phyloP scores from a whole-genome alignment of 2,113 vertebrate species.

The Boulengeromyrus knoepffleri region DNA sequence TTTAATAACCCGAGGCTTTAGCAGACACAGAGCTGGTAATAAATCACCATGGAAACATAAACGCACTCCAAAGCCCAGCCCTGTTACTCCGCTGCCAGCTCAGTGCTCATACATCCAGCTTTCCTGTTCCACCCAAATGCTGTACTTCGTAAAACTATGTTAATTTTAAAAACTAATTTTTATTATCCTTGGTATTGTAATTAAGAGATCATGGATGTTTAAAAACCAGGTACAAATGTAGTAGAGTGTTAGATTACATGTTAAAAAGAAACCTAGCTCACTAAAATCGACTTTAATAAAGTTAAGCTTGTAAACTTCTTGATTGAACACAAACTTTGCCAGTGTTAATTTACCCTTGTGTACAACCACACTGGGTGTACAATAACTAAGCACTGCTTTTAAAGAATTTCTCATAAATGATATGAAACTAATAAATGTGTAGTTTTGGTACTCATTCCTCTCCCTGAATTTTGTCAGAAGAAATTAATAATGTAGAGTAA shows the following conservation, averaged over 20 bases:
- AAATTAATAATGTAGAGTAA: not conserved
- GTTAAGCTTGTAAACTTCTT: not conserved
- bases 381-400: not conserved
- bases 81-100: not conserved
- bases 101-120: not conserved
- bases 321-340: not conserved
- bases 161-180: not conserved
- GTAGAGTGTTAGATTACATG: not conserved
- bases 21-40: not conserved
- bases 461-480: not conserved
- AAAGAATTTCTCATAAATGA: not conserved
- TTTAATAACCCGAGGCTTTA: not conserved
- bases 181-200: not conserved
- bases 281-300: not conserved
- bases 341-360: not conserved
- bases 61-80: not conserved
- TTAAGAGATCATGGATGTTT: not conserved
- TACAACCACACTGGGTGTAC: not conserved
- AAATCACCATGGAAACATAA: not conserved
- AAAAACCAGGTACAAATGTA: not conserved
- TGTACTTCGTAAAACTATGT: not conserved
- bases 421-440: not conserved
- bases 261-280: not conserved
- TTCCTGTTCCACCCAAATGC: not conserved
- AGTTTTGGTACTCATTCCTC: not conserved